phyloP scores from a whole-genome alignment of 2,797 vertebrate genomes.

The Champsocephalus gunnari region DNA sequence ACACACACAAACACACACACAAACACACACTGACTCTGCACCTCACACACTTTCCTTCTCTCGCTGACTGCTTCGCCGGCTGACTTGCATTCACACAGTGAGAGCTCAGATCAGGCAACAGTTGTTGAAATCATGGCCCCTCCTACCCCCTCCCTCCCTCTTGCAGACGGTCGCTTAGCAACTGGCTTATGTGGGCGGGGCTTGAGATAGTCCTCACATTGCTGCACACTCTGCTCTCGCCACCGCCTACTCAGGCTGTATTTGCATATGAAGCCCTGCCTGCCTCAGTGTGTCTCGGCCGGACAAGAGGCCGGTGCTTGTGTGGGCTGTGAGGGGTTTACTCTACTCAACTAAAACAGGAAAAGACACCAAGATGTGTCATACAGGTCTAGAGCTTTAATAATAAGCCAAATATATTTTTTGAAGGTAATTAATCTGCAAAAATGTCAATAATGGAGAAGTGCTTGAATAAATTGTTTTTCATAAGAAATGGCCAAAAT shows the following conservation, averaged over 20 bases:
- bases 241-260: slow-evolving; percentile 76
- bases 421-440: not conserved
- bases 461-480: not conserved
- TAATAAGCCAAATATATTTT: not conserved
- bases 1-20: slow-evolving; percentile 38
- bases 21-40: slow-evolving; percentile 51
- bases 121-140: slow-evolving; percentile 79
- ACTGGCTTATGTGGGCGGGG: slow-evolving; percentile 78
- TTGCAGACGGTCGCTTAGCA: slow-evolving; percentile 74
- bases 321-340: slow-evolving; percentile 42
- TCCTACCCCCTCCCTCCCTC: slow-evolving; percentile 50
- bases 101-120: slow-evolving; percentile 80
- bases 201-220: slow-evolving; percentile 71
- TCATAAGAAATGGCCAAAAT: no score
- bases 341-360: no score
- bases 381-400: not conserved
- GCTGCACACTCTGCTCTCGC: slow-evolving; percentile 71
- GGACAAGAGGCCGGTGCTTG: slow-evolving; percentile 54
- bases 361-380: not conserved
- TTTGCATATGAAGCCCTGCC: slow-evolving; percentile 79
- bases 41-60: slow-evolving; percentile 56
- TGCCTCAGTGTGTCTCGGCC: slow-evolving; percentile 47
- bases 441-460: not conserved
- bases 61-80: slow-evolving; percentile 60
- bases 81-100: slow-evolving; percentile 72